Evolutionary conservation across 2,113 vertebrate species (phyloP).

Genomic region (Triplophysa dalaica): DNA sequence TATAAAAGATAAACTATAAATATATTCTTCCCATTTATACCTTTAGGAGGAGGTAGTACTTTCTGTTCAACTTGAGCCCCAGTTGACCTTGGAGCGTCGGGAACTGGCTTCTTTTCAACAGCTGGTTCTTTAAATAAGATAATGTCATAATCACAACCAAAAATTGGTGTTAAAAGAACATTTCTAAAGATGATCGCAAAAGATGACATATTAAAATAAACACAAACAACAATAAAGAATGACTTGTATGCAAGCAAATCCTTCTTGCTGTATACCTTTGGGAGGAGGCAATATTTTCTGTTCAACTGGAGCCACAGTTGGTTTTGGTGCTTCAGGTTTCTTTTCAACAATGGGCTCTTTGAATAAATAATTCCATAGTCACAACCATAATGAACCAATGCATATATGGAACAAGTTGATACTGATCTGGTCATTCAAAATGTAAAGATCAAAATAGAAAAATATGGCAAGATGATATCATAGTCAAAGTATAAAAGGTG

Average conservation of each 20-base stretch:
- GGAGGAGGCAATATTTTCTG: conserved; percentile 57
- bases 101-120: conserved; percentile 42
- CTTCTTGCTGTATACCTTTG: conserved; percentile 57
- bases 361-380: conserved; percentile 39
- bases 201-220: background rate
- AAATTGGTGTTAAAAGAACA: background rate
- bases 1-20: background rate
- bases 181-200: background rate
- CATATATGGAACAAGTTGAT: background rate
- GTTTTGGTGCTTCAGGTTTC: conserved; percentile 45
- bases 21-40: conserved; percentile 13
- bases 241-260: background rate
- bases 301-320: conserved; percentile 56
- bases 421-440: conserved; percentile 1
- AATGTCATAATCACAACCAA: conserved; percentile 42
- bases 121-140: conserved; percentile 49
- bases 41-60: conserved; percentile 39
- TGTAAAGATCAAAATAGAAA: background rate
- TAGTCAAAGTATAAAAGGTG: too few relatives aligned
- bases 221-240: background rate
- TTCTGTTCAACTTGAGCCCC: conserved; percentile 33
- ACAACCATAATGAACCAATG: background rate
- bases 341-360: conserved; percentile 53
- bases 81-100: conserved; percentile 35
- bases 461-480: background rate